Conservation (phyloP, 2,797 vertebrate species). For the Garrulus glandarius region DNA sequence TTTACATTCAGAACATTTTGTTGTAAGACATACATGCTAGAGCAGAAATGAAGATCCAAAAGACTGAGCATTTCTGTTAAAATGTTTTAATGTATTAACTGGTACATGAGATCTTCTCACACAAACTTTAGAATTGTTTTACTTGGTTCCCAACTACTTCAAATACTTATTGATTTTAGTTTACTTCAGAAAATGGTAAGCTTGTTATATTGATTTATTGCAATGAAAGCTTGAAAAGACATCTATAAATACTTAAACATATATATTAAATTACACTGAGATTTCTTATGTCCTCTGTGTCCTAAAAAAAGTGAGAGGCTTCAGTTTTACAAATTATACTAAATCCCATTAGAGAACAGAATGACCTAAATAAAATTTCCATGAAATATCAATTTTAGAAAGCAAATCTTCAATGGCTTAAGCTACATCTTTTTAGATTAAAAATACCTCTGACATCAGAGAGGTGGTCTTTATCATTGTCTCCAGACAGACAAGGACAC, state of each 20-base stretch:
- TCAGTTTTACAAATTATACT: slow-evolving; percentile 21
- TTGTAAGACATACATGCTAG: neutral
- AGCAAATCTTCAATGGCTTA: neutral
- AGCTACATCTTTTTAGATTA: neutral
- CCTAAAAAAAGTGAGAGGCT: neutral
- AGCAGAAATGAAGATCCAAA: neutral
- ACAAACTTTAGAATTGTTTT: neutral
- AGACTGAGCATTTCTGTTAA: neutral
- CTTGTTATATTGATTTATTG: neutral
- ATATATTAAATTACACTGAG: slow-evolving; percentile 4
- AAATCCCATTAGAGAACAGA: slow-evolving; percentile 10
- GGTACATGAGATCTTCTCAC: neutral
- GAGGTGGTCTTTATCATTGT: neutral
- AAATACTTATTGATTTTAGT: neutral
- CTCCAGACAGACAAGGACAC: neutral
- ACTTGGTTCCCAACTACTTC: neutral
- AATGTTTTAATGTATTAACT: neutral
- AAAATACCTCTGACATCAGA: slow-evolving; percentile 17
- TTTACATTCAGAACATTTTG: neutral
- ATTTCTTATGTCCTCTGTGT: neutral
- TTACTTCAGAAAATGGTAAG: slow-evolving; percentile 1
- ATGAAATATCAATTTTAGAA: slow-evolving; percentile 27
- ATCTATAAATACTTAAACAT: neutral
- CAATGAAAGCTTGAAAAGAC: neutral
- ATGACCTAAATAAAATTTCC: slow-evolving; percentile 47